phyloP scores from a whole-genome alignment of 2,797 vertebrate species.

The Pelobates cultripes region DNA sequence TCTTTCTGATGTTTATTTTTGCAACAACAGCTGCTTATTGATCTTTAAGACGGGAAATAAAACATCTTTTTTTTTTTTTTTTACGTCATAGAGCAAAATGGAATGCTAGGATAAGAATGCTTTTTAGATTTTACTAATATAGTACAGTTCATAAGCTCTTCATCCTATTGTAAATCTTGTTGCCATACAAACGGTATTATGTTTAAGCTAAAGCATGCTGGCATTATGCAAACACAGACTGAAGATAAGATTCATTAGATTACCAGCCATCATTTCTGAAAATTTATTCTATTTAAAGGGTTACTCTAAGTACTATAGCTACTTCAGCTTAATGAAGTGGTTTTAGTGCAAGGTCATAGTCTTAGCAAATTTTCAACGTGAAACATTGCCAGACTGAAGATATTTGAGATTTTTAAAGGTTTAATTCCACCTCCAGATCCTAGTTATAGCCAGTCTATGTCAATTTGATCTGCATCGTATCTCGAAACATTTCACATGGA shows the following conservation, averaged over 20 bases:
- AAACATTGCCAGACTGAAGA: too few species aligned
- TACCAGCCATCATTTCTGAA: constrained; percentile 5
- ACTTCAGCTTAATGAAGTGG: too few species aligned
- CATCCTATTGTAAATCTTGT: constrained; percentile 39
- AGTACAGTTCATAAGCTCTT: constrained; percentile 41
- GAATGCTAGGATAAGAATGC: constrained; percentile 43
- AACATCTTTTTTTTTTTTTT: constrained; percentile 32
- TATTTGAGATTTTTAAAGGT: too few species aligned
- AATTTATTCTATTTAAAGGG: background rate
- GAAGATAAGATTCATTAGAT: constrained; percentile 7
- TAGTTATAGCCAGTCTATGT: too few species aligned
- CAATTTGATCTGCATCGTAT: too few species aligned
- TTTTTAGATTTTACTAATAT: constrained; percentile 43
- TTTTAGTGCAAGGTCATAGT: too few species aligned
- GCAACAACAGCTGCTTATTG: constrained; percentile 53
- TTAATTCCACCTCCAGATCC: too few species aligned
- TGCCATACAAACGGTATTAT: constrained; percentile 34
- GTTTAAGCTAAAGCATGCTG: constrained; percentile 13
- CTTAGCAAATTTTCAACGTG: too few species aligned
- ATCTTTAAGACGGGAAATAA: constrained; percentile 52
- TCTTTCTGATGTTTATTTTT: constrained; percentile 57
- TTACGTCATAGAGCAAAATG: constrained; percentile 42
- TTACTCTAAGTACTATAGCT: too few species aligned
- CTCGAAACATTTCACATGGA: too few species aligned
- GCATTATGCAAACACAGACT: constrained; percentile 1